Evolutionary conservation across 2,113 vertebrate species (phyloP).

Genomic region (Hippocampus abdominalis): DNA sequence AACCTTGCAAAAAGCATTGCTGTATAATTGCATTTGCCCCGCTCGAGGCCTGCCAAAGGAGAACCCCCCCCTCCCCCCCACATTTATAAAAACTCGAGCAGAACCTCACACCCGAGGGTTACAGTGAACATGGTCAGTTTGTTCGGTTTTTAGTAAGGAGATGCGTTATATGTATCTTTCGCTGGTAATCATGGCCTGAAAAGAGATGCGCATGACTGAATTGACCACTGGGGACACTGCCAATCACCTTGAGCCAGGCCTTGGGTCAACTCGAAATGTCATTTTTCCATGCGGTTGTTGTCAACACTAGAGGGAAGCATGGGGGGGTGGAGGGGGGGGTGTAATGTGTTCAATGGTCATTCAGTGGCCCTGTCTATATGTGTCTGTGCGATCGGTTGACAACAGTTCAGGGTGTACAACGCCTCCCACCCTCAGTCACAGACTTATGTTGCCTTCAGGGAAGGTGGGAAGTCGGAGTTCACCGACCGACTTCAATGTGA

Average conservation of each 20-base stretch:
- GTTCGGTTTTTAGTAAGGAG: conserved; percentile 18
- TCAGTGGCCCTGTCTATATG: too few species aligned
- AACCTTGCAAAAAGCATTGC: conserved; percentile 37
- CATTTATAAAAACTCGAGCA: conserved; percentile 45
- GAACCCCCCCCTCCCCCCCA: not conserved
- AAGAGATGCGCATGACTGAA: too few species aligned
- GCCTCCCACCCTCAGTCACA: too few species aligned
- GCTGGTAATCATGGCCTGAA: not conserved
- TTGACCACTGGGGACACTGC: too few species aligned
- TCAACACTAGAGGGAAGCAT: too few species aligned
- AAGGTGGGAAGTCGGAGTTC: too few species aligned
- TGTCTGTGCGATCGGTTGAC: too few species aligned
- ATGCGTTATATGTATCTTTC: conserved; percentile 3
- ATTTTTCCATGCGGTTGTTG: not conserved
- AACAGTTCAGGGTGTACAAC: too few species aligned
- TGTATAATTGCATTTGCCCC: conserved; percentile 55
- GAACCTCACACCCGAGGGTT: conserved; percentile 25
- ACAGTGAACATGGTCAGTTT: conserved; percentile 7
- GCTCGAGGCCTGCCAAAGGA: conserved; percentile 46
- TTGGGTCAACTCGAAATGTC: not conserved
- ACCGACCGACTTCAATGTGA: too few species aligned
- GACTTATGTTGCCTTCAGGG: too few species aligned
- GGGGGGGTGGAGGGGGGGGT: too few species aligned
- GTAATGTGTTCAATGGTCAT: too few species aligned
- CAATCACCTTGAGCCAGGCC: not conserved